A percentile compares a stretch with the other conserved stretches of the same genome.
Evolutionary conservation across 2,888 invertebrate species (phyloP).

Genomic region (Hemistola chrysoprasaria): DNA sequence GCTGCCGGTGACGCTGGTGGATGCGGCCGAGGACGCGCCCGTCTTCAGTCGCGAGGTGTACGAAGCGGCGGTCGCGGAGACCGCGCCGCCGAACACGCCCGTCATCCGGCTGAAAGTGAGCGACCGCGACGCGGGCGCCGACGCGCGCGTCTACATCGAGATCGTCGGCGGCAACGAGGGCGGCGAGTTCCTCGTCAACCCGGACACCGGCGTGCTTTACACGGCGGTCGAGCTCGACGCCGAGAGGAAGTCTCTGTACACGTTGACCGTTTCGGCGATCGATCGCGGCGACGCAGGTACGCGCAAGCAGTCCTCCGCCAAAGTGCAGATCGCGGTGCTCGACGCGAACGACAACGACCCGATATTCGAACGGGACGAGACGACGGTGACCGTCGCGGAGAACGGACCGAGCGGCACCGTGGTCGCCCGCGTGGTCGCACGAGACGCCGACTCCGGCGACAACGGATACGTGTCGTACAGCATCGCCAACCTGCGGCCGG

Average conservation of each 20-base stretch:
- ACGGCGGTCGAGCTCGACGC: conserved; percentile 92
- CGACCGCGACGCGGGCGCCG: conserved; percentile 91
- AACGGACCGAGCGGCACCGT: conserved; percentile 93
- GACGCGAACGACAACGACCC: conserved; percentile 98
- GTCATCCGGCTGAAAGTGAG: conserved; percentile 93
- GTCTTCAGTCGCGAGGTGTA: conserved; percentile 94
- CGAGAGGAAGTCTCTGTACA: conserved; percentile 91
- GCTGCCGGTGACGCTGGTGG: conserved; percentile 90
- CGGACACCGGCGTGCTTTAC: conserved; percentile 94
- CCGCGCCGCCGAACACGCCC: conserved; percentile 93
- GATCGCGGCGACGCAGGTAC: conserved; percentile 93
- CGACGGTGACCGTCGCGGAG: conserved; percentile 90
- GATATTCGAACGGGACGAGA: conserved; percentile 87
- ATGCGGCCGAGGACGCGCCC: conserved; percentile 93
- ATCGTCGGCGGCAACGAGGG: conserved; percentile 96
- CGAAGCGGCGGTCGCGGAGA: conserved; percentile 93
- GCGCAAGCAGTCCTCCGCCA: conserved; percentile 93
- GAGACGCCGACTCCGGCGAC: conserved; percentile 95
- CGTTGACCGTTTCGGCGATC: conserved; percentile 93
- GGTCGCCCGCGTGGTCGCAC: conserved; percentile 92
- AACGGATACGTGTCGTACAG: conserved; percentile 98
- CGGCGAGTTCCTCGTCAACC: conserved; percentile 92
- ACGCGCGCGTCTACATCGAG: conserved; percentile 92
- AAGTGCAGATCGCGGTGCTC: conserved; percentile 93
- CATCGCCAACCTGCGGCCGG: conserved; percentile 93